Evolutionary conservation across 2,888 invertebrate genomes (phyloP).

Genomic region (Drosophila gaucha): DNA sequence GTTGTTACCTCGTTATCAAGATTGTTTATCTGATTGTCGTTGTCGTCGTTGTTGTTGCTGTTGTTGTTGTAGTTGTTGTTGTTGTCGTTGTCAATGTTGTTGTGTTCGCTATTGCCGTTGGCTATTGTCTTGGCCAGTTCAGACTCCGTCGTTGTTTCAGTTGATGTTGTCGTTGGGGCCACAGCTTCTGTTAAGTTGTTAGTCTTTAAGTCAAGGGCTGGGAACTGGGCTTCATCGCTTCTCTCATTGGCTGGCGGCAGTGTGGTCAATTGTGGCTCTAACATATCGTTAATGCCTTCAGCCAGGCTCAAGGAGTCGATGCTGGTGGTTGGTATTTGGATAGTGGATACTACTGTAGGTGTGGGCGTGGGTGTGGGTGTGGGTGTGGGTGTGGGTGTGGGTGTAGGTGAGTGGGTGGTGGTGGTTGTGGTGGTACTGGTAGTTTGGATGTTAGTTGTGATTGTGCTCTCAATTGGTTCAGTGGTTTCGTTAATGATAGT

Average conservation of each 20-base stretch:
- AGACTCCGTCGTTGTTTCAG: conserved; percentile 42
- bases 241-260: conserved; percentile 32
- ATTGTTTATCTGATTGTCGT: conserved; percentile 41
- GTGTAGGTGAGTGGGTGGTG: conserved; percentile 60
- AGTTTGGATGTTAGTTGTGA: conserved; percentile 59
- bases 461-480: conserved; percentile 80
- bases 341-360: conserved; percentile 47
- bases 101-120: conserved; percentile 46
- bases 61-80: conserved; percentile 48
- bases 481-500: conserved; percentile 76
- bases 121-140: conserved; percentile 50
- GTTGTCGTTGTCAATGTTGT: conserved; percentile 58
- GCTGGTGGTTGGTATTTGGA: conserved; percentile 40
- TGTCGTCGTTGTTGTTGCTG: conserved; percentile 46
- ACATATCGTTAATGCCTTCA: conserved; percentile 44
- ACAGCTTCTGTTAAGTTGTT: conserved; percentile 30
- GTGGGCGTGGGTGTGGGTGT: conserved; percentile 51
- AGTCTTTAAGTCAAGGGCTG: conserved; percentile 24
- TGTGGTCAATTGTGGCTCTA: conserved; percentile 40
- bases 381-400: conserved; percentile 57
- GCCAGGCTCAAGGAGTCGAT: conserved; percentile 36
- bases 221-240: conserved; percentile 27
- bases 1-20: conserved; percentile 74
- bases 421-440: conserved; percentile 48
- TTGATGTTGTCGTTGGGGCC: conserved; percentile 15